Conservation (phyloP, 2,113 vertebrate genomes). For the Nestor notabilis region DNA sequence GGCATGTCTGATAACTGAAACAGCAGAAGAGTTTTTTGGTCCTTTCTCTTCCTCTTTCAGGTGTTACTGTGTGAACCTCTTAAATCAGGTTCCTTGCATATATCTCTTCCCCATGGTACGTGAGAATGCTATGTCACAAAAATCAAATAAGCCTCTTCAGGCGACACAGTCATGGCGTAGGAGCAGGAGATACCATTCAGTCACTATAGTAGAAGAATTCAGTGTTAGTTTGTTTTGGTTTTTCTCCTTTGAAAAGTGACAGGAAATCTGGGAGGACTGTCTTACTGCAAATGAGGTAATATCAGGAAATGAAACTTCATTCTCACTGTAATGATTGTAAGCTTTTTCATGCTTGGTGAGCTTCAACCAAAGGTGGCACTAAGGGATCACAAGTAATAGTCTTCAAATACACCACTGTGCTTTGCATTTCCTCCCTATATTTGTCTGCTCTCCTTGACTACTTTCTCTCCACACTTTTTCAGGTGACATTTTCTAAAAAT, state of each 20-base stretch:
- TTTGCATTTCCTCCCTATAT: background rate
- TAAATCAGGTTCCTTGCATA: background rate
- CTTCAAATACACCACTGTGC: background rate
- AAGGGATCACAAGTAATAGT: background rate
- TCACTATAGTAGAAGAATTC: background rate
- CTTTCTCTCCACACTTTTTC: background rate
- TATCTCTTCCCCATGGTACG: background rate
- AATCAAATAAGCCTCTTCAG: background rate
- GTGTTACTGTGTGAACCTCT: background rate
- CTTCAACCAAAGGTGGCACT: constrained; percentile 33
- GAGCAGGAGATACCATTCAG: background rate
- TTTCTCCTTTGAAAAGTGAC: background rate
- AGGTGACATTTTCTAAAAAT: background rate
- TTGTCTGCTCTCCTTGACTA: background rate
- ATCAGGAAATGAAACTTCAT: background rate
- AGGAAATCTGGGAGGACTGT: background rate
- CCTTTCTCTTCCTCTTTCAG: background rate
- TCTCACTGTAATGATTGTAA: background rate
- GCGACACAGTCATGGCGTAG: background rate
- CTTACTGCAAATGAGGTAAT: background rate
- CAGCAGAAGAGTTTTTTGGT: background rate
- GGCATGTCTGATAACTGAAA: background rate
- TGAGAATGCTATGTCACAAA: background rate
- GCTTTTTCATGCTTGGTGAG: background rate
- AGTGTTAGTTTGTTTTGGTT: background rate